Evolutionary conservation across 2,797 vertebrate genomes (phyloP).

Genomic region (Acipenser transmontanus): DNA sequence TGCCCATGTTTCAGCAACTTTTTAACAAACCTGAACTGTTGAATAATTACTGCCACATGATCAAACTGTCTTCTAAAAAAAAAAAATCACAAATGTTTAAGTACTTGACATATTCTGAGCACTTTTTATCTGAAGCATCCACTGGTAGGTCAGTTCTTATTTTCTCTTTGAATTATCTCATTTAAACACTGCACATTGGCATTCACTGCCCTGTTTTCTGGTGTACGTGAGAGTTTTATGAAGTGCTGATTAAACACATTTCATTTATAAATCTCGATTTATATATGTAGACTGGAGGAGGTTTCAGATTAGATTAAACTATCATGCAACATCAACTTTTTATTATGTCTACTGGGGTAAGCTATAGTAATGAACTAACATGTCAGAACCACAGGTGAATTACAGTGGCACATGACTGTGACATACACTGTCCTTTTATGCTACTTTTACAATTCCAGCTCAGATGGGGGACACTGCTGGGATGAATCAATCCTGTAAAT

Average conservation of each 20-base stretch:
- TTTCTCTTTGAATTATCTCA: constrained; percentile 21
- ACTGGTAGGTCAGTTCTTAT: constrained; percentile 25
- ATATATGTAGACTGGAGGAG: neutral
- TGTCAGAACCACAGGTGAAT: neutral
- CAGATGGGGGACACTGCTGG: neutral
- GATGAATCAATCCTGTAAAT: neutral
- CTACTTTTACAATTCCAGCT: neutral
- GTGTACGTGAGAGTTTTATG: constrained; percentile 9
- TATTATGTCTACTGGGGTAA: neutral
- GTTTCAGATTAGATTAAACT: neutral
- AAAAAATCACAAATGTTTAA: constrained; percentile 6
- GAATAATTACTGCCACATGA: too few species aligned
- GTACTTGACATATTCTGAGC: constrained; percentile 24
- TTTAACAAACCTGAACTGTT: too few species aligned
- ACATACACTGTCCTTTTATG: neutral
- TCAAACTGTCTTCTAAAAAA: neutral
- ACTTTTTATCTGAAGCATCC: constrained; percentile 21
- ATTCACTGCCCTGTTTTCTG: constrained; percentile 11
- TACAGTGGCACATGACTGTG: neutral
- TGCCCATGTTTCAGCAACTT: too few species aligned
- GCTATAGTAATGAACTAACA: neutral
- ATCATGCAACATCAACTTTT: neutral
- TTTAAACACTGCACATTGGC: constrained; percentile 25
- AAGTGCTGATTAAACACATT: constrained; percentile 18
- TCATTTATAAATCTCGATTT: constrained; percentile 25